phyloP scores from a whole-genome alignment of 2,113 vertebrate species.

The Archilochus colubris region DNA sequence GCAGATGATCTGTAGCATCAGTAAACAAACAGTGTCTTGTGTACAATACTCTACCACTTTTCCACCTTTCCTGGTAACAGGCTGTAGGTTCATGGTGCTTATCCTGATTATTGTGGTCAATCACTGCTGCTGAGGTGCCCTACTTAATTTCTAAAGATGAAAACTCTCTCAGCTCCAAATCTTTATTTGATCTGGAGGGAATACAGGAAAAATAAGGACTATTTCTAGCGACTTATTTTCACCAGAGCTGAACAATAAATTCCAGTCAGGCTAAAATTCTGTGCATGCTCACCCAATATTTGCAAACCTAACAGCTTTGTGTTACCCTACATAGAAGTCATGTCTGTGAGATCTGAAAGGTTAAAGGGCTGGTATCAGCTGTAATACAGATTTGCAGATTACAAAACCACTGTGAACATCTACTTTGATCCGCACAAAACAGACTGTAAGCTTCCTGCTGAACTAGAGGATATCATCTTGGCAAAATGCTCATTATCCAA shows the following conservation, averaged over 20 bases:
- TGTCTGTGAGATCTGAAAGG: constrained; percentile 42
- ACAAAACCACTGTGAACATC: constrained; percentile 25
- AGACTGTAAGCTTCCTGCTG: neutral
- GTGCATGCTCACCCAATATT: neutral
- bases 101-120: neutral
- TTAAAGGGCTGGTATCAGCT: constrained; percentile 41
- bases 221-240: neutral
- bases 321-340: neutral
- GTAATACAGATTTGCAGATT: constrained; percentile 62
- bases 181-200: neutral
- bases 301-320: constrained; percentile 1
- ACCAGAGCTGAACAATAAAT: neutral
- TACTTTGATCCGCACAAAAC: neutral
- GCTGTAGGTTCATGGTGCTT: neutral
- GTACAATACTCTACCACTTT: neutral
- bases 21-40: neutral
- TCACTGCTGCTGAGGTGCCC: neutral
- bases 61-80: neutral
- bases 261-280: neutral
- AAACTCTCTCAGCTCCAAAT: neutral
- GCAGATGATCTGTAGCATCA: neutral
- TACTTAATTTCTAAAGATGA: neutral
- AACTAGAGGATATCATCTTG: neutral
- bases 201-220: neutral
- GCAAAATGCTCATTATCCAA: neutral